Evolutionary conservation across 2,113 vertebrate species (phyloP).

Genomic region (Emydura subglobosa): DNA sequence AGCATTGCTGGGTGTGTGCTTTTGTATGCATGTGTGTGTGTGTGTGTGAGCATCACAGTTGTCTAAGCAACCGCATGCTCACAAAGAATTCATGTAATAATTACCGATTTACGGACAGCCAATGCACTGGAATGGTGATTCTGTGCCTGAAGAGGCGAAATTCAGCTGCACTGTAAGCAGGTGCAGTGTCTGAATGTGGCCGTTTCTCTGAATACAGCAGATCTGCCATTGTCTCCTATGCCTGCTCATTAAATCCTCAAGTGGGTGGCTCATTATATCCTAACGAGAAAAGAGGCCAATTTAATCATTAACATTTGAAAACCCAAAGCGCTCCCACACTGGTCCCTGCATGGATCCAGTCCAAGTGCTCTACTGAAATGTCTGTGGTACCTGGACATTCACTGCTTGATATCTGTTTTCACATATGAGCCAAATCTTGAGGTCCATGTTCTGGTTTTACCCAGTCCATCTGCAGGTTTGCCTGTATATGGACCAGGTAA

Average conservation of each 20-base stretch:
- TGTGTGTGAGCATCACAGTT: background rate
- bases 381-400: background rate
- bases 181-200: background rate
- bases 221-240: background rate
- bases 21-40: rapidly evolving
- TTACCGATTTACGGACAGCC: slow-evolving; percentile 64
- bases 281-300: background rate
- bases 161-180: slow-evolving; percentile 1
- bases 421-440: background rate
- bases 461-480: background rate
- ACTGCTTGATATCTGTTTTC: background rate
- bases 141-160: background rate
- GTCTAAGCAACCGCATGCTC: slow-evolving; percentile 63
- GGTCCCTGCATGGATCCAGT: background rate
- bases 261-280: background rate
- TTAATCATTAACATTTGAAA: background rate
- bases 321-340: background rate
- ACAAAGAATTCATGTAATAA: slow-evolving; percentile 46
- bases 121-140: background rate
- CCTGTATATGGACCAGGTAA: background rate
- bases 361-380: background rate
- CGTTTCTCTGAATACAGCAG: rapidly evolving
- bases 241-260: slow-evolving; percentile 36
- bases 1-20: background rate
- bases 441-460: background rate